Conservation (phyloP, 2,113 vertebrate genomes). For the Seriola quinqueradiata region DNA sequence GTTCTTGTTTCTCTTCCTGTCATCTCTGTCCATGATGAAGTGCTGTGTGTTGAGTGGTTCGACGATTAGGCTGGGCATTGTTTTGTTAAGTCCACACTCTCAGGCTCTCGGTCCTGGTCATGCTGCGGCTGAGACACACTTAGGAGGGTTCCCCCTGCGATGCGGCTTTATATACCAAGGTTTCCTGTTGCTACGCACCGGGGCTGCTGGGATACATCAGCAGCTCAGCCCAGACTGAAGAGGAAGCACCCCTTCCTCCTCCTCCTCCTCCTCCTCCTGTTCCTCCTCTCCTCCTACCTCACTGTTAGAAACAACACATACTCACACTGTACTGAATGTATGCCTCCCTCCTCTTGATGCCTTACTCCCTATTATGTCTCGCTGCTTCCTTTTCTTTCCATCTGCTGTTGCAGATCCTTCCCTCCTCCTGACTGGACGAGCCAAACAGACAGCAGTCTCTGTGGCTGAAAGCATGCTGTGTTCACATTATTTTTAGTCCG, state of each 20-base stretch:
- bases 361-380: slow-evolving; percentile 62
- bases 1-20: slow-evolving; percentile 83
- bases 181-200: slow-evolving; percentile 59
- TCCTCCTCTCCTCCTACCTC: slow-evolving; percentile 68
- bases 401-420: slow-evolving; percentile 24
- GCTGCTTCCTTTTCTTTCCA: slow-evolving; percentile 35
- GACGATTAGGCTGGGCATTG: slow-evolving; percentile 84
- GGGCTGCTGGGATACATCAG: slow-evolving; percentile 76
- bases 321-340: slow-evolving; percentile 44
- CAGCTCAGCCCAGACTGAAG: slow-evolving; percentile 69
- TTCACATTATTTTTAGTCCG: slow-evolving; percentile 58
- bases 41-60: slow-evolving; percentile 77
- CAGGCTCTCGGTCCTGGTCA: slow-evolving; percentile 78
- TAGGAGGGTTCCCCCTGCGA: slow-evolving; percentile 65
- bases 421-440: slow-evolving; percentile 32
- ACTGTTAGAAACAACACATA: slow-evolving; percentile 64
- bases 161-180: slow-evolving; percentile 72
- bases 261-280: slow-evolving; percentile 66
- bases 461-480: slow-evolving; percentile 44
- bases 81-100: slow-evolving; percentile 77
- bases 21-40: slow-evolving; percentile 85
- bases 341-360: slow-evolving; percentile 49
- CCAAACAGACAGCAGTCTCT: slow-evolving; percentile 32
- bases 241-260: slow-evolving; percentile 79
- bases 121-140: slow-evolving; percentile 75